These are phyloP conservation scores for Okapia johnstoni DNA, from an alignment of 2,113 vertebrate species.

Conservation along the genomic window DNA sequence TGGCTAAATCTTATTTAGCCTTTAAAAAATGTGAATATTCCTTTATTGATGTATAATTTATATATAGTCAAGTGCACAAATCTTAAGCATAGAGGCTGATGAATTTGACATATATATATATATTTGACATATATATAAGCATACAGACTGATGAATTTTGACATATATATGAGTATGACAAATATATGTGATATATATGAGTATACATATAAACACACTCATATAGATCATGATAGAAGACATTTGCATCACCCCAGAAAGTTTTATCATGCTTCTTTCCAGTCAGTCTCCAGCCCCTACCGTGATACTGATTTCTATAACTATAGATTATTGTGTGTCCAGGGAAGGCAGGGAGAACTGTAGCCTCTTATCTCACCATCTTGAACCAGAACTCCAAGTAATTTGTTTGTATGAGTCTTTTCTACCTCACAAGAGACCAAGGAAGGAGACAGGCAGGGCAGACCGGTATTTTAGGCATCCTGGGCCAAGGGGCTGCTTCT, in stretches of 20 bases:
- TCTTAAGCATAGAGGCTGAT: neutral
- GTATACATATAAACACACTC: neutral
- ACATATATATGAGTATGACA: neutral
- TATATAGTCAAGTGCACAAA: neutral
- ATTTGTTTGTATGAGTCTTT: neutral
- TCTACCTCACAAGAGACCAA: neutral
- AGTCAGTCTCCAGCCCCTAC: neutral
- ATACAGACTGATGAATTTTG: neutral
- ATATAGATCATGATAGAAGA: neutral
- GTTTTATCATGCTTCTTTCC: neutral
- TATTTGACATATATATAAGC: neutral
- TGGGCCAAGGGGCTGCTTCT: neutral
- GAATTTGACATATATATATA: neutral
- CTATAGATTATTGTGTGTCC: neutral
- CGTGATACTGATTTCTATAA: neutral
- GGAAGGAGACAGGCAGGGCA: neutral
- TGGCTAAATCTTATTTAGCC: neutral
- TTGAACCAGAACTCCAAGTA: neutral
- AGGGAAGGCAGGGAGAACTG: neutral
- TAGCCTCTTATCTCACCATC: neutral
- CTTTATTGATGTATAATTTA: neutral
- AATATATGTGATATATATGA: neutral
- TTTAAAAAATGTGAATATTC: neutral
- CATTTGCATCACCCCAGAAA: neutral
- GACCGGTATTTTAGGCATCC: neutral